Conservation (phyloP, 1,140 invertebrate genomes). For the Paralvinella palmiformis region DNA sequence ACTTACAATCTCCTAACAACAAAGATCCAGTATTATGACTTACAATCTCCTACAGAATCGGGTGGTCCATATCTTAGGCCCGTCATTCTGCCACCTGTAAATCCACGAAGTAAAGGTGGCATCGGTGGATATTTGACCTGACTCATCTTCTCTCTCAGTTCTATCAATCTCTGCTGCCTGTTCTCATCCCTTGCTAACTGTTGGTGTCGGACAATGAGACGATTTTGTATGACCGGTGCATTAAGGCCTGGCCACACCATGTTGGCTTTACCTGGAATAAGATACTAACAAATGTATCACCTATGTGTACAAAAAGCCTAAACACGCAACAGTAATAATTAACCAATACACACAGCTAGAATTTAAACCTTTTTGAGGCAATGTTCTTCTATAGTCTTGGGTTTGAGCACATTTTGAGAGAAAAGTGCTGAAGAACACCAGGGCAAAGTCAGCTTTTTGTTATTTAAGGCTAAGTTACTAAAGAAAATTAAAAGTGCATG, state of each 20-base stretch:
- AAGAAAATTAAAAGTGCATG: too few species aligned
- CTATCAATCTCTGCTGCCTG: slow-evolving; percentile 62
- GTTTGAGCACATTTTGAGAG: too few species aligned
- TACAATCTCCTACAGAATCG: slow-evolving; percentile 63
- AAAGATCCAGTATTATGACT: too few species aligned
- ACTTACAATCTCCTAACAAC: neutral
- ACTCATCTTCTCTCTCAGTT: slow-evolving; percentile 67
- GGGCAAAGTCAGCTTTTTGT: too few species aligned
- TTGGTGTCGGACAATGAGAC: slow-evolving; percentile 65
- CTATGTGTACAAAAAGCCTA: too few species aligned
- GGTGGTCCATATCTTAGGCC: slow-evolving; percentile 82
- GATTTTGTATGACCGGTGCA: slow-evolving; percentile 70
- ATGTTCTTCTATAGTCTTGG: too few species aligned
- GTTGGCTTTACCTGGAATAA: slow-evolving; percentile 61
- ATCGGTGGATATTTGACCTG: slow-evolving; percentile 56
- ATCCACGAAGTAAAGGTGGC: slow-evolving; percentile 78
- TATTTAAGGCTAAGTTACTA: too few species aligned
- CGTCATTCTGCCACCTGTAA: slow-evolving; percentile 72
- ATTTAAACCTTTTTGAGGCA: too few species aligned
- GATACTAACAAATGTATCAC: too few species aligned
- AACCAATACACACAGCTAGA: too few species aligned
- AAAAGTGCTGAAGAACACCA: too few species aligned
- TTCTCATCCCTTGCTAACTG: slow-evolving; percentile 66
- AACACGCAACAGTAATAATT: too few species aligned
- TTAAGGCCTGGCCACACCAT: slow-evolving; percentile 90